Conservation (phyloP, 2,797 vertebrate species). For the Ptychobarbus kaznakovi region DNA sequence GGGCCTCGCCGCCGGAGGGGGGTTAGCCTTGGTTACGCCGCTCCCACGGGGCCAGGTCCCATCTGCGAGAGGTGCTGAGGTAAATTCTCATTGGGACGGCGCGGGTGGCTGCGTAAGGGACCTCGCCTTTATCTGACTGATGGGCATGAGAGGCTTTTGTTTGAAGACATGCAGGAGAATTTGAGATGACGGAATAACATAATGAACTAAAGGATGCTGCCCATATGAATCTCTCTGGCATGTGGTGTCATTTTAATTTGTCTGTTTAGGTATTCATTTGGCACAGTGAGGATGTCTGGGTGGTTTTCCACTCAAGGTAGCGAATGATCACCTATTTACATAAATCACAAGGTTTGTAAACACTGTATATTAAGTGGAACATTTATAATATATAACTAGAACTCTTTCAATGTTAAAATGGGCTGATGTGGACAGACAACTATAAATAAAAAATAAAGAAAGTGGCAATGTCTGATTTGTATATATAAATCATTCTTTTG, state of each 20-base stretch:
- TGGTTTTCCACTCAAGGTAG: conserved; percentile 44
- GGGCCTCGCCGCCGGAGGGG: conserved; percentile 78
- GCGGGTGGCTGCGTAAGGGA: conserved; percentile 63
- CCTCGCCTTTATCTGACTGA: conserved; percentile 60
- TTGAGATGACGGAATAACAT: conserved; percentile 50
- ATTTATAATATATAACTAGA: neutral
- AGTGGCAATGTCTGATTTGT: neutral
- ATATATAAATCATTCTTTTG: neutral
- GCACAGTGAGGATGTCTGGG: conserved; percentile 22
- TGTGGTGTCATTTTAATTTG: conserved; percentile 65
- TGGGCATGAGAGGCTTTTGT: conserved; percentile 72
- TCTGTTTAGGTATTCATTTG: conserved; percentile 62
- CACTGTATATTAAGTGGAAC: neutral
- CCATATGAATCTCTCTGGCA: conserved; percentile 59
- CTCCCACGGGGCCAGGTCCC: conserved; percentile 80
- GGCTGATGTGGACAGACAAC: neutral
- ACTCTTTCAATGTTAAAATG: neutral
- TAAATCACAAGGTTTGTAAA: conserved; percentile 43
- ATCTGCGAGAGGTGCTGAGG: conserved; percentile 85
- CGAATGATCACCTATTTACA: conserved; percentile 48
- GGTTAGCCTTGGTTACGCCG: conserved; percentile 71
- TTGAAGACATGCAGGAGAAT: conserved; percentile 75
- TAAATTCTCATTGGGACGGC: conserved; percentile 73
- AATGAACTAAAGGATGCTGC: conserved; percentile 68
- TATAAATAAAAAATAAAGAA: neutral